A percentile compares a stretch with the other conserved stretches of the same genome.
phyloP scores from a whole-genome alignment of 1,140 invertebrate genomes.

The Dendrolimus punctatus region DNA sequence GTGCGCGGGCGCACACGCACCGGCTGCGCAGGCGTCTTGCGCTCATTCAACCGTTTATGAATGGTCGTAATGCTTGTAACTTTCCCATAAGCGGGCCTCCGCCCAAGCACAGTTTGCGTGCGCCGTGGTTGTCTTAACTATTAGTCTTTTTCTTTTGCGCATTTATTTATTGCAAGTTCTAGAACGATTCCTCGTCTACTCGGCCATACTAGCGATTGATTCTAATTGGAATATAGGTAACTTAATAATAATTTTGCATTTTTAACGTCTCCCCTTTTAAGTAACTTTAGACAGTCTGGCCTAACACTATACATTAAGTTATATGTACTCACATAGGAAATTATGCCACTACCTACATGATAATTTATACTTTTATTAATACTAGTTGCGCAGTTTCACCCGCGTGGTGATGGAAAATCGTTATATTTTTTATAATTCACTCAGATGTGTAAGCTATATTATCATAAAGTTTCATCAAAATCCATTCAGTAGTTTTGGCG shows the following conservation, averaged over 20 bases:
- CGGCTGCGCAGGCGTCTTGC: conserved; percentile 34
- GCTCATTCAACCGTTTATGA: conserved; percentile 60
- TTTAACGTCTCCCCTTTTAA: background rate
- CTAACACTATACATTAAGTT: background rate
- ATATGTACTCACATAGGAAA: too few species aligned
- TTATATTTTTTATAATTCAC: too few species aligned
- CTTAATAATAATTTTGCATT: background rate
- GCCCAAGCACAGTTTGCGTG: conserved; percentile 21
- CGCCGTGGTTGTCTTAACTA: conserved; percentile 13
- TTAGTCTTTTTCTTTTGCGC: conserved; percentile 18
- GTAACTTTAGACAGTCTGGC: background rate
- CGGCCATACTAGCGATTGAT: background rate
- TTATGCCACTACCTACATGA: too few species aligned
- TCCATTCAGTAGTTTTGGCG: too few species aligned
- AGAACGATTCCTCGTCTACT: background rate
- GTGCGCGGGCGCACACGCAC: conserved; percentile 22
- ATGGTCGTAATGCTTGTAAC: conserved; percentile 53
- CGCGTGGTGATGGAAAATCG: too few species aligned
- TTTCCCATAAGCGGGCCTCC: conserved; percentile 49
- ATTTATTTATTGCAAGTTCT: conserved; percentile 8
- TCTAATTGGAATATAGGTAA: background rate
- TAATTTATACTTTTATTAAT: too few species aligned
- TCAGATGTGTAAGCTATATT: too few species aligned
- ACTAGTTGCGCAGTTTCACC: too few species aligned
- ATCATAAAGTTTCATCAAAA: too few species aligned